Conservation (phyloP, 2,888 invertebrate species). For the Chrysina gloriosa region DNA sequence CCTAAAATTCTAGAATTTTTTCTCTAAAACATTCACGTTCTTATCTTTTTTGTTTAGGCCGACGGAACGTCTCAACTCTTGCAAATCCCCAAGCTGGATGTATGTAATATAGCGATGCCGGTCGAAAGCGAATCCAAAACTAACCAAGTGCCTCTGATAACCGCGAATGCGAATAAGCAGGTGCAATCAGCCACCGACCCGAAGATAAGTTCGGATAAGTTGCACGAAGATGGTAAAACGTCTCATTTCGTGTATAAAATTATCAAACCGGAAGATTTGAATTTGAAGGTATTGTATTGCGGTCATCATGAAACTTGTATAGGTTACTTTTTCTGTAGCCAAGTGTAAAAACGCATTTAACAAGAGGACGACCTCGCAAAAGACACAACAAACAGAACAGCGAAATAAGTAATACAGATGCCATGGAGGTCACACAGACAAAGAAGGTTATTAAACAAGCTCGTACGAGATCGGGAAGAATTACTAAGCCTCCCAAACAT, state of each 20-base stretch:
- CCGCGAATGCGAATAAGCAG: not conserved
- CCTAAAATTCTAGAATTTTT: not conserved
- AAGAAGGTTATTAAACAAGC: slow-evolving; percentile 49
- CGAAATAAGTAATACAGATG: slow-evolving; percentile 32
- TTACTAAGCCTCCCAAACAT: slow-evolving; percentile 59
- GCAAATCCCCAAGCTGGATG: slow-evolving; percentile 45
- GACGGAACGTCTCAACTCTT: slow-evolving; percentile 44
- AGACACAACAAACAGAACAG: slow-evolving; percentile 46
- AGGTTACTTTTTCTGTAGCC: slow-evolving; percentile 45
- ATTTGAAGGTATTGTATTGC: slow-evolving; percentile 52
- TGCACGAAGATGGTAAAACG: slow-evolving; percentile 40
- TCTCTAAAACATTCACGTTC: not conserved
- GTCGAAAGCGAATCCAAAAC: slow-evolving; percentile 31
- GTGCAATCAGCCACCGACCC: not conserved
- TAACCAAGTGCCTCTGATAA: slow-evolving; percentile 3
- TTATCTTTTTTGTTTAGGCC: slow-evolving; percentile 34
- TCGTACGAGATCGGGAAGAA: slow-evolving; percentile 60
- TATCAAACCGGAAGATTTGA: slow-evolving; percentile 59
- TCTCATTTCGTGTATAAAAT: slow-evolving; percentile 56
- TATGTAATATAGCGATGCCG: slow-evolving; percentile 42
- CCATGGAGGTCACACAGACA: slow-evolving; percentile 37
- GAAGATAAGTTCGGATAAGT: slow-evolving; percentile 35
- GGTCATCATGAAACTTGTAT: not conserved
- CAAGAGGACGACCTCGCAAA: slow-evolving; percentile 57
- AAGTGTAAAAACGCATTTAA: slow-evolving; percentile 47